Evolutionary conservation across 1,140 invertebrate genomes (phyloP).

Genomic region (Camponotus floridanus): DNA sequence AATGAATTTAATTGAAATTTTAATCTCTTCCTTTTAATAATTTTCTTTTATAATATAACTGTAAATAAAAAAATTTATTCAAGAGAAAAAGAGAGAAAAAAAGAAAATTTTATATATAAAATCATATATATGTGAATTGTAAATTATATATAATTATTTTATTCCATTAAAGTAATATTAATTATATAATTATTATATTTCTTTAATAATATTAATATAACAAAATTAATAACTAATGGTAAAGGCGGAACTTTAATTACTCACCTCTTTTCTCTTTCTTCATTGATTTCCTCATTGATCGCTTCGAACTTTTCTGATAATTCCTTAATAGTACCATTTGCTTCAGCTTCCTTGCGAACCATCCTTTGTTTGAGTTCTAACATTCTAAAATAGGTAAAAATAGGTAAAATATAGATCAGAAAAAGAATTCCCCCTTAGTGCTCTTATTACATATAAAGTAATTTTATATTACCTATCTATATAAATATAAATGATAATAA

Average conservation of each 20-base stretch:
- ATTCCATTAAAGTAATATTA: neutral
- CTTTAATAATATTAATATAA: neutral
- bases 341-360: conserved; percentile 66
- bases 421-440: neutral
- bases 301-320: conserved; percentile 66
- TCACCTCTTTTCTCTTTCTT: conserved; percentile 68
- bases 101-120: too few species aligned
- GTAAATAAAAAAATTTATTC: neutral
- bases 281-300: conserved; percentile 30
- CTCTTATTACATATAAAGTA: neutral
- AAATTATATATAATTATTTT: too few species aligned
- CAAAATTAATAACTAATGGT: neutral
- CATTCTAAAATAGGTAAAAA: conserved; percentile 63
- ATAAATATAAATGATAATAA: neutral
- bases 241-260: neutral
- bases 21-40: neutral
- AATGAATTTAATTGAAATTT: conserved; percentile 21
- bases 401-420: neutral
- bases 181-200: conserved; percentile 17
- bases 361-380: conserved; percentile 72
- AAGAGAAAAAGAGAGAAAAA: neutral
- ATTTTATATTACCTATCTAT: neutral
- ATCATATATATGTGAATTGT: neutral
- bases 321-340: conserved; percentile 60
- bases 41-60: too few species aligned